These are phyloP conservation scores for Globodera rostochiensis DNA, from an alignment of 1,140 invertebrate genomes.

Conservation along the genomic window DNA sequence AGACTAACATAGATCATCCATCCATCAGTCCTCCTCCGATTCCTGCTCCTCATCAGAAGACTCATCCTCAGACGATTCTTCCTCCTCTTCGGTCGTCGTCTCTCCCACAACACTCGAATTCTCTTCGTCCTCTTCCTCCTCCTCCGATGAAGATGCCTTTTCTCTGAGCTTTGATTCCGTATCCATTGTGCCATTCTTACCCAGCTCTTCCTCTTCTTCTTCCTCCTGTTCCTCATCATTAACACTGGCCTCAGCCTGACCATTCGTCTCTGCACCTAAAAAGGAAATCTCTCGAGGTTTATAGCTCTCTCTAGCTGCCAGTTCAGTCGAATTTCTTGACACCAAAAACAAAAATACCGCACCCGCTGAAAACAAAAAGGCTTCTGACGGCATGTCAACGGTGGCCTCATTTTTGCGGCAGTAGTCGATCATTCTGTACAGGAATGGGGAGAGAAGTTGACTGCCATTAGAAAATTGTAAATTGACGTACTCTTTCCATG, in stretches of 20 bases:
- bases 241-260: neutral
- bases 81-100: neutral
- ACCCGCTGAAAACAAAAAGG: neutral
- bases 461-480: neutral
- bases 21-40: too few relatives aligned
- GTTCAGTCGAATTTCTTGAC: too few relatives aligned
- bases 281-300: neutral
- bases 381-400: slow-evolving; percentile 8
- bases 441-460: neutral
- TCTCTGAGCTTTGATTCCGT: neutral
- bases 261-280: neutral
- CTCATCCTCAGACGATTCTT: neutral
- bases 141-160: slow-evolving; percentile 9
- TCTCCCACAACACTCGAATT: neutral
- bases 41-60: too few relatives aligned
- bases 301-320: neutral
- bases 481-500: slow-evolving; percentile 14
- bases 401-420: slow-evolving; percentile 14
- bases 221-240: neutral
- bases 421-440: slow-evolving; percentile 15
- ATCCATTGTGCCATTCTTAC: neutral
- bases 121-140: slow-evolving; percentile 3
- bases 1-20: too few relatives aligned
- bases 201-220: neutral
- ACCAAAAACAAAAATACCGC: neutral